Evolutionary conservation across 2,797 vertebrate genomes (phyloP).

Genomic region (Chromobotia macracanthus): DNA sequence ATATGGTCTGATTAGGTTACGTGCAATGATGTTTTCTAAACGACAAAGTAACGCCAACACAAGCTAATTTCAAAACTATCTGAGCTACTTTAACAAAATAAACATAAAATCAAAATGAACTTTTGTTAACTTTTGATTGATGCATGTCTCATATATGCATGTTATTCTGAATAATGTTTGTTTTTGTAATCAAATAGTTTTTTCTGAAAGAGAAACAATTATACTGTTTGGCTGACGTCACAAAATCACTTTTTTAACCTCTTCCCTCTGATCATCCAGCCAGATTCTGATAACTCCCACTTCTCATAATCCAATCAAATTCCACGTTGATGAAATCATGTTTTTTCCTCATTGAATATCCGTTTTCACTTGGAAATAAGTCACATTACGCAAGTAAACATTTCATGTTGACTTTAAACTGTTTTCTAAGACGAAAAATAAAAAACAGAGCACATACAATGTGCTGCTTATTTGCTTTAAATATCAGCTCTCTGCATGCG

Average conservation of each 20-base stretch:
- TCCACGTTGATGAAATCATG: background rate
- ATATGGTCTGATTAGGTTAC: constrained; percentile 24
- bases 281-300: too few species aligned
- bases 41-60: background rate
- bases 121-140: too few species aligned
- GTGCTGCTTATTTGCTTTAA: constrained; percentile 8
- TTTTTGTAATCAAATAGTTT: too few species aligned
- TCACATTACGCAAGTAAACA: background rate
- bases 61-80: constrained; percentile 13
- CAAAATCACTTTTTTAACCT: too few species aligned
- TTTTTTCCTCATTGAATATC: background rate
- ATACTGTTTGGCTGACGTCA: too few species aligned
- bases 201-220: too few species aligned
- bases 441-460: background rate
- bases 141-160: too few species aligned
- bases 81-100: constrained; percentile 20
- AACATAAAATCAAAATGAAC: constrained; percentile 4
- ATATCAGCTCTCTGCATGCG: background rate
- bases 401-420: constrained; percentile 19
- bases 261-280: too few species aligned
- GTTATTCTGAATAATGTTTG: too few species aligned
- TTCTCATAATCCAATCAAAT: background rate
- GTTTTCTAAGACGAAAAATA: background rate
- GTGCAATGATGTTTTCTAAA: constrained; percentile 5
- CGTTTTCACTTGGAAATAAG: background rate